A percentile compares a stretch with the other conserved stretches of the same genome.
phyloP scores from a whole-genome alignment of 2,113 vertebrate species.

The Thamnaconus septentrionalis region DNA sequence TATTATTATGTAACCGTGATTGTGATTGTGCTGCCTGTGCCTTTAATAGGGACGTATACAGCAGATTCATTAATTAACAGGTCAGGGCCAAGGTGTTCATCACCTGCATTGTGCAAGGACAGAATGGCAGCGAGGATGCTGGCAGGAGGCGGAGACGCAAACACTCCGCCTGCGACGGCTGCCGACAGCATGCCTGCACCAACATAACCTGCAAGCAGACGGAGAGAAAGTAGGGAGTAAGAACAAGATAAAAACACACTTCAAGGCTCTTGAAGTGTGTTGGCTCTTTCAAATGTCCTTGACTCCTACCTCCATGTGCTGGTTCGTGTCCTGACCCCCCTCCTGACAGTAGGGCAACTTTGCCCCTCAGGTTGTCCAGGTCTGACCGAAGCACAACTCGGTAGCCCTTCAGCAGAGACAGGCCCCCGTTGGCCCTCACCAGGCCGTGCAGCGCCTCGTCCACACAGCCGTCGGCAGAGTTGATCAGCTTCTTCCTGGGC shows the following conservation, averaged over 20 bases:
- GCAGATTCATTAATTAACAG: too few relatives aligned
- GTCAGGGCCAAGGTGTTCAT: not conserved
- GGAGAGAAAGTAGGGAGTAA: not conserved
- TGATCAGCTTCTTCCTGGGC: conserved; percentile 84
- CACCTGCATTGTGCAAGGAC: conserved; percentile 77
- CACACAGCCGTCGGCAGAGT: conserved; percentile 79
- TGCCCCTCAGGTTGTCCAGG: conserved; percentile 76
- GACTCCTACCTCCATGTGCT: conserved; percentile 82
- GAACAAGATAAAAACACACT: too few relatives aligned
- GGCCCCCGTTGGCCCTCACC: conserved; percentile 73
- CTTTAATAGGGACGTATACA: not conserved
- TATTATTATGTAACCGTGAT: too few relatives aligned
- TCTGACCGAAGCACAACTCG: conserved; percentile 85
- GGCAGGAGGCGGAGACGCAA: conserved; percentile 88
- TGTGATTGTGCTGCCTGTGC: too few relatives aligned
- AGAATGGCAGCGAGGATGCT: conserved; percentile 89
- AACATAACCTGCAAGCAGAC: conserved; percentile 80
- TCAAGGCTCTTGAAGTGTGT: too few relatives aligned
- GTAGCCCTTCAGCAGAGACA: conserved; percentile 83
- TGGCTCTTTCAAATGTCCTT: not conserved
- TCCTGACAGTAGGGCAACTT: conserved; percentile 87
- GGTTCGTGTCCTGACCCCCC: conserved; percentile 96
- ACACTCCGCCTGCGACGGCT: conserved; percentile 87
- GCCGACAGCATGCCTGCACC: conserved; percentile 93
- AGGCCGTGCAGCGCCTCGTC: conserved; percentile 85